Evolutionary conservation across 1,140 invertebrate genomes (phyloP), one percentile per base, ranked within the genome.

Genomic region (Zaprionus africanus): DNA sequence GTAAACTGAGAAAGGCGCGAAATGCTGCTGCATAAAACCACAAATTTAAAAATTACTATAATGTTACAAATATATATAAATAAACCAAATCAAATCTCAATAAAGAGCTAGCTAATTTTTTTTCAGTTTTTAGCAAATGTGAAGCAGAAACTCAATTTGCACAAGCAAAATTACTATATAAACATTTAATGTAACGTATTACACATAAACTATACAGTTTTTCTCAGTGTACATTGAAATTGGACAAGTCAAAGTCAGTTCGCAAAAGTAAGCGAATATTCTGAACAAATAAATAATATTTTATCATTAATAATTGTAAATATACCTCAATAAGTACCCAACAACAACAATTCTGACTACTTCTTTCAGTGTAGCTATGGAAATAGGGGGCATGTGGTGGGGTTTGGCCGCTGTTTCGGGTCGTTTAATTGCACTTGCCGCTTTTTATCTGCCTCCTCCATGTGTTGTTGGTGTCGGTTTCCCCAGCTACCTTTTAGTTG

Each of bases 351-450:
- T 2, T 1, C 1, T 4, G 9, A 12, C 4, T 3, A 51, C 12
- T 51, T 51, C 6, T 24, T 12, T 51, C 46, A 24, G 31, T 34
- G n/a, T 26, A 24, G 36, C 57, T 13, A 28, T 49, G 41, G 64
- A 65, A 24, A 41, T 64, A 26, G 36, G 66, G 51, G 70, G 53
- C 34, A 43, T 58, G 19, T 60, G 66, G 59, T 66, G 73, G 56
- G 60, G 17, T 43, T 59, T 24, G 15, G 41, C 22, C 5, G 49
- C 22, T 56, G 75, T 46, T 62, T 62, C 38, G 60, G 84, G 80
- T 79, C 79, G 83, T 81, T 87, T 88, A 90, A 90, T 87, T 87
- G 84, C 84, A 87, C 84, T 87, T 87, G 85, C 84, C 70, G 82
- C 82, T 85, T 84, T 78, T 81, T 78, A 81, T 74, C 78, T 66